Evolutionary conservation across 2,113 vertebrate genomes (phyloP), one percentile per base, ranked within the genome.

Genomic region (Scomber colias): DNA sequence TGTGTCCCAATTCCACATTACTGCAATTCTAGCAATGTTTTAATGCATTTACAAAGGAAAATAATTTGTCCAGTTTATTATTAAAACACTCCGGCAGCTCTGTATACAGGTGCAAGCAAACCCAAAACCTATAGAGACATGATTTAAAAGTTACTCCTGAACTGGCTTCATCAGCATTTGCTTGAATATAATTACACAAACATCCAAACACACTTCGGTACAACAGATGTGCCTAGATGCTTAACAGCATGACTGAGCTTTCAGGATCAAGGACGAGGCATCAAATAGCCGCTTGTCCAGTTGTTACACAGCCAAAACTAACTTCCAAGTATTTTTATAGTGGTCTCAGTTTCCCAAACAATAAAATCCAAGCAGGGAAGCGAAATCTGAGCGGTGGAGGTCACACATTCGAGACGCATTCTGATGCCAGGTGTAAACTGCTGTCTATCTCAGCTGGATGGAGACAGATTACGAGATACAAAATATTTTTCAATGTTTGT

Each of bases 371-470:
- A 56, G 31, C 30, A 15, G 11, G 35, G 5, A 40, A 66, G 45
- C n/a, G 54, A 71, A 50, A 74, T 46, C 31, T 17, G 24, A 63
- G 77, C 27, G 54, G 13, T 67, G 21, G 12, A 35, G 71, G 53
- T 74, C 45, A 60, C 57, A 31, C 57, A 9, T 60, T 30, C 27
- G 59, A 61, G 46, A 76, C 51, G 21, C 59, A 30, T 79, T 30
- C 1, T 17, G 21, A 30, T 45, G 21, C 60, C 56, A 65, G 81
- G 65, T 71, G 40, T 76, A 77, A 70, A 60, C 53, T 15, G 45
- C 49, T 27, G 83, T 59, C 27, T 21, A 53, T 49, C 77, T 8
- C 63, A 76, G 61, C 35, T 31, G 15, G 11, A 71, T 35, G 7
- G 19, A 7, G 5, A 50, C 27, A 56, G 51, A 64, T 8, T 7